These are phyloP conservation scores for Thalassaphorura encarpata DNA, from an alignment of 1,140 invertebrate species.

Conservation along the genomic window DNA sequence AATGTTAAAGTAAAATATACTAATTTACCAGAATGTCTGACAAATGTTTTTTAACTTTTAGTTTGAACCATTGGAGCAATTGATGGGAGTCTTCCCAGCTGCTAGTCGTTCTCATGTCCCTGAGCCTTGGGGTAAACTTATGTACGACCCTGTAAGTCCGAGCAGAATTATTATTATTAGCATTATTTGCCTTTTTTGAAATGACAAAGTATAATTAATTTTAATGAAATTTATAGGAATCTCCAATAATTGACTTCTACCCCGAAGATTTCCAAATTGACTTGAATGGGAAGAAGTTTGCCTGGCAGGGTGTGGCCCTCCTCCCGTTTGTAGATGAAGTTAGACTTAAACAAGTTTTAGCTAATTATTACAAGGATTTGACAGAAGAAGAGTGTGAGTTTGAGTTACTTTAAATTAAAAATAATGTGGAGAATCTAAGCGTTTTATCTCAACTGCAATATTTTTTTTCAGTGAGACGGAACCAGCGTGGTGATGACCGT, in stretches of 20 bases:
- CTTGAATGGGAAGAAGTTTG: constrained; percentile 98
- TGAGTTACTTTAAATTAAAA: background rate
- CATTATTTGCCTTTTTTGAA: background rate
- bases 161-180: constrained; percentile 28
- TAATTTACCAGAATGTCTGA: background rate
- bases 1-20: constrained; percentile 4
- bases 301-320: constrained; percentile 97
- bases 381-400: constrained; percentile 41
- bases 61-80: constrained; percentile 93
- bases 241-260: constrained; percentile 97
- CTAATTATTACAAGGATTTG: constrained; percentile 64
- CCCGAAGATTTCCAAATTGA: constrained; percentile 98
- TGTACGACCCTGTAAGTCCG: constrained; percentile 71
- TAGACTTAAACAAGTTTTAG: constrained; percentile 75
- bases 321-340: constrained; percentile 96
- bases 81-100: constrained; percentile 99
- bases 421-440: too few species aligned
- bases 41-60: constrained; percentile 35
- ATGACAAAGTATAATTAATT: background rate
- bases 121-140: constrained; percentile 81
- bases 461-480: constrained; percentile 42
- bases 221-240: constrained; percentile 51
- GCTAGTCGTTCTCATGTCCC: constrained; percentile 91
- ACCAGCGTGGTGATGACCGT: constrained; percentile 61
- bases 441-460: background rate